Conservation (phyloP, 2,113 vertebrate genomes). For the Charina bottae region DNA sequence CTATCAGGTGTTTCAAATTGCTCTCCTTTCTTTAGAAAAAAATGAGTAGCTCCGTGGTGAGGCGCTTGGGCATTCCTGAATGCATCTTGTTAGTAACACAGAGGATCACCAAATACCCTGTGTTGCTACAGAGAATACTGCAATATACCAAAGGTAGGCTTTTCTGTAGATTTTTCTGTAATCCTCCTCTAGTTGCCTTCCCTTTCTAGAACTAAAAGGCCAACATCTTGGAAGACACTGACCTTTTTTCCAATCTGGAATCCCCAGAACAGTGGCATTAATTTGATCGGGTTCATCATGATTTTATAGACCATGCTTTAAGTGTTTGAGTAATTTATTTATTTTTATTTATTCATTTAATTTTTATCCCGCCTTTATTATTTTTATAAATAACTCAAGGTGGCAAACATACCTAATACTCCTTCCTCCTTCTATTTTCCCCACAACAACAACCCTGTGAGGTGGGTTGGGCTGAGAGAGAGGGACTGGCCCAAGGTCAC, state of each 20-base stretch:
- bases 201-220: neutral
- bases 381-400: too few species aligned
- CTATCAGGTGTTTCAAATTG: neutral
- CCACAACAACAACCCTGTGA: too few species aligned
- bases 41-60: conserved; percentile 91
- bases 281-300: neutral
- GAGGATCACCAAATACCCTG: conserved; percentile 96
- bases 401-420: too few species aligned
- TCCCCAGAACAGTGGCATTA: neutral
- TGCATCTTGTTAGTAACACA: conserved; percentile 96
- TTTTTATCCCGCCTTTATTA: too few species aligned
- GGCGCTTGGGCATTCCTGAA: conserved; percentile 92
- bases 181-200: neutral
- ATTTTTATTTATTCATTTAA: too few species aligned
- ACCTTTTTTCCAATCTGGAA: neutral
- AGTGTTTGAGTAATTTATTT: neutral
- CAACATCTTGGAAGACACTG: neutral
- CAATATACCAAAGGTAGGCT: conserved; percentile 90
- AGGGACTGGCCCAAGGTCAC: too few species aligned
- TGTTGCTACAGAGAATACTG: conserved; percentile 91
- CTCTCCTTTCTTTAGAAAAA: conserved; percentile 83
- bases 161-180: neutral
- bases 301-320: neutral
- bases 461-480: too few species aligned
- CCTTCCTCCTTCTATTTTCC: too few species aligned